phyloP scores from a whole-genome alignment of 92 coral and sea anemone genomes.

The Heliopora coerulea region DNA sequence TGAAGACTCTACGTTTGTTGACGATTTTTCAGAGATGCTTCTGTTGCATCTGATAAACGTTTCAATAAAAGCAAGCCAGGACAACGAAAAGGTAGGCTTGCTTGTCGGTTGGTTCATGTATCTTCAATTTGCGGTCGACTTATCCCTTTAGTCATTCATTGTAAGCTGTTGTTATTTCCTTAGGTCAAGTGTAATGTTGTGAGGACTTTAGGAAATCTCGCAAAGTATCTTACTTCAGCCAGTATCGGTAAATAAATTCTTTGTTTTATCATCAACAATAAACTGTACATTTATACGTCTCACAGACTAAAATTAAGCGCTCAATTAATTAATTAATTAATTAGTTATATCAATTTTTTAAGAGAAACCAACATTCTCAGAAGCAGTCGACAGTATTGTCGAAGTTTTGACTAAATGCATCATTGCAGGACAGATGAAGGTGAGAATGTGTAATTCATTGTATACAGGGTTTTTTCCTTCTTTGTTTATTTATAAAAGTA shows the following conservation, averaged over 20 bases:
- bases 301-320: too few relatives aligned
- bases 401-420: slow-evolving; percentile 70
- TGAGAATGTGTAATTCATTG: too few relatives aligned
- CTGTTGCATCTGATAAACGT: slow-evolving; percentile 70
- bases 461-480: too few relatives aligned
- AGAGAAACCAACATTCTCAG: slow-evolving; percentile 71
- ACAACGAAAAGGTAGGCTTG: slow-evolving; percentile 76
- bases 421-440: slow-evolving; percentile 86
- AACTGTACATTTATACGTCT: too few relatives aligned
- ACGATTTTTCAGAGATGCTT: slow-evolving; percentile 88
- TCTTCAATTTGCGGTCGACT: neutral
- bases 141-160: neutral
- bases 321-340: neutral
- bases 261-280: too few relatives aligned
- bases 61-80: slow-evolving; percentile 77
- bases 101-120: neutral
- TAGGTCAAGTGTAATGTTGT: slow-evolving; percentile 95
- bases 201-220: slow-evolving; percentile 84
- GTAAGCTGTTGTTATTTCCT: neutral
- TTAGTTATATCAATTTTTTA: neutral
- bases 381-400: slow-evolving; percentile 72
- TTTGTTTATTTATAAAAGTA: too few relatives aligned
- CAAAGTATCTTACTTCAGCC: slow-evolving; percentile 65
- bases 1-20: slow-evolving; percentile 62
- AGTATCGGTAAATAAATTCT: slow-evolving; percentile 75